Conservation (phyloP, 2,797 vertebrate genomes). For the Thamnophis elegans region DNA sequence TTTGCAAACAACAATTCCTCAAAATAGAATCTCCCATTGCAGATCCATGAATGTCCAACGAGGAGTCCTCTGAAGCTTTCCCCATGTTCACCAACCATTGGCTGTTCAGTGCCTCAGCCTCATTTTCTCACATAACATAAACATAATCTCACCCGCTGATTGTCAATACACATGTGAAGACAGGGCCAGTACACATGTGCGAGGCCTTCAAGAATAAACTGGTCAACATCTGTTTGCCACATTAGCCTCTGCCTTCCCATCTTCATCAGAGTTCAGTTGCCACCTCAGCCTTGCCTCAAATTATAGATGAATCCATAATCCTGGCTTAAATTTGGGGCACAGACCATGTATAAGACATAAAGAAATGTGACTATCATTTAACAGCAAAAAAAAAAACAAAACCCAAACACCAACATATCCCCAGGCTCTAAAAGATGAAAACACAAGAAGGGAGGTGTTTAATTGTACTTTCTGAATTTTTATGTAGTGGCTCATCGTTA, state of each 20-base stretch:
- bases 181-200: not conserved
- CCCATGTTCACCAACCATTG: not conserved
- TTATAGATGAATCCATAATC: not conserved
- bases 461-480: not conserved
- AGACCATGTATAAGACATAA: not conserved
- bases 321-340: not conserved
- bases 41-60: not conserved
- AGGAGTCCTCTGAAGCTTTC: not conserved
- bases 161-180: not conserved
- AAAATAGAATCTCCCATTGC: not conserved
- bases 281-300: not conserved
- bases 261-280: not conserved
- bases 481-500: not conserved
- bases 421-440: not conserved
- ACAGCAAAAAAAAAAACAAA: not conserved
- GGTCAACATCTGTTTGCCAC: not conserved
- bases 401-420: no score
- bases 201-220: not conserved
- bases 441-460: not conserved
- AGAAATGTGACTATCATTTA: not conserved
- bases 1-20: not conserved
- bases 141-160: not conserved
- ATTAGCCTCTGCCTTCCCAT: not conserved
- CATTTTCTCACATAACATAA: not conserved
- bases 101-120: not conserved